Base-by-base conservation (phyloP, 2,888 invertebrate genomes). In the Troides helena region DNA sequence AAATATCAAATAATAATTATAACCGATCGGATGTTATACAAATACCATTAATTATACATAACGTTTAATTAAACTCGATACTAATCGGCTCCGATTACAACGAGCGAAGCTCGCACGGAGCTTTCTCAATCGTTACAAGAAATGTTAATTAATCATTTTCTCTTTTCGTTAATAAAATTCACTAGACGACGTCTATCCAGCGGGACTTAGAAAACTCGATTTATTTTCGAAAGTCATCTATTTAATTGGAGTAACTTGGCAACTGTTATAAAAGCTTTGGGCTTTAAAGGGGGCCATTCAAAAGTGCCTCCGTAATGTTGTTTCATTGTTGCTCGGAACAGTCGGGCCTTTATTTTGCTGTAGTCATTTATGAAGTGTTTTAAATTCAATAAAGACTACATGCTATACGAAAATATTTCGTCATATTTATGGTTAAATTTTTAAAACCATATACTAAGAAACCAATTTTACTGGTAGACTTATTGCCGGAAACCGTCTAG, bases 181-280 rank as follows among this genome's bases (percentile, higher is more conserved):
- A 79, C 79, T 78, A 79, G 75, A 78, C 73, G 75, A 76, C 78
- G 72, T 76, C 73, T 69, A 72, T 72, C 71, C 70, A 69, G 62
- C 63, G 65, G 62, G 73, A 68, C 73, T 71, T 69, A 73, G 72
- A 74, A 77, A 81, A 81, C 75, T 81, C 80, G 78, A 82, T 81
- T 81, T 81, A 80, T 81, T 81, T 79, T 77, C 73, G 77, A 82
- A 81, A 82, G 81, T 83, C 81, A 83, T 83, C 83, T 81, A 81
- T 83, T 84, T 83, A 82, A 84, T 84, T 81, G 82, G 78, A 78
- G 78, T 77, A 80, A 81, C 79, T 81, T 80, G 74, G 73, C 76
- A 77, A 79, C 78, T 79, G 75, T 74, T 75, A 72, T 76, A 74
- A 75, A 78, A 75, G 74, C 72, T 71, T 71, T 64, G 70, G 68